Conservation (phyloP, 2,113 vertebrate species). For the Callocephalon fimbriatum region DNA sequence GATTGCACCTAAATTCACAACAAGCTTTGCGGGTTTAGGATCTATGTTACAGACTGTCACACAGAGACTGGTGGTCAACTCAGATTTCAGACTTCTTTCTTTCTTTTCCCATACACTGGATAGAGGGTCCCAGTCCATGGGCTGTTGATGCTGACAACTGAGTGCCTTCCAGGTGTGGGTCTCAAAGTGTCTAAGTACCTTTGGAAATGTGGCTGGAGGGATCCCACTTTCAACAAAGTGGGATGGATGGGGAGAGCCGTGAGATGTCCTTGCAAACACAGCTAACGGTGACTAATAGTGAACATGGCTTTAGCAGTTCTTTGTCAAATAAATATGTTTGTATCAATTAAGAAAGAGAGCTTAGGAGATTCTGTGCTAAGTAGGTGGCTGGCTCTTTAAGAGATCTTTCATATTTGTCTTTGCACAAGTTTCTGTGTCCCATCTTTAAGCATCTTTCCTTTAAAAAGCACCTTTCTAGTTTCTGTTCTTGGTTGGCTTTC, state of each 20-base stretch:
- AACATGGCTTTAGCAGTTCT: background rate
- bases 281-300: background rate
- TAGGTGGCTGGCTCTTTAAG: background rate
- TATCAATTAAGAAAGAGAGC: background rate
- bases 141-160: background rate
- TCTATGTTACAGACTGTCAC: fast-evolving
- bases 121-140: fast-evolving
- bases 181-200: background rate
- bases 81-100: background rate
- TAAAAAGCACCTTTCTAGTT: background rate
- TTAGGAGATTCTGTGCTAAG: background rate
- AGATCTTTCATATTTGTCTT: background rate
- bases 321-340: background rate
- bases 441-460: background rate
- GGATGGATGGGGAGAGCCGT: background rate
- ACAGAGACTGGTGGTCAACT: background rate
- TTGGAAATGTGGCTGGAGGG: background rate
- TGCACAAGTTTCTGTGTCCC: background rate
- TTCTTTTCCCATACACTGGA: background rate
- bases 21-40: background rate
- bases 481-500: background rate
- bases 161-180: background rate
- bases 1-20: background rate
- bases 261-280: background rate
- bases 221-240: background rate